Base-by-base conservation (phyloP, 2,888 invertebrate genomes). In the Litoditis marina region DNA sequence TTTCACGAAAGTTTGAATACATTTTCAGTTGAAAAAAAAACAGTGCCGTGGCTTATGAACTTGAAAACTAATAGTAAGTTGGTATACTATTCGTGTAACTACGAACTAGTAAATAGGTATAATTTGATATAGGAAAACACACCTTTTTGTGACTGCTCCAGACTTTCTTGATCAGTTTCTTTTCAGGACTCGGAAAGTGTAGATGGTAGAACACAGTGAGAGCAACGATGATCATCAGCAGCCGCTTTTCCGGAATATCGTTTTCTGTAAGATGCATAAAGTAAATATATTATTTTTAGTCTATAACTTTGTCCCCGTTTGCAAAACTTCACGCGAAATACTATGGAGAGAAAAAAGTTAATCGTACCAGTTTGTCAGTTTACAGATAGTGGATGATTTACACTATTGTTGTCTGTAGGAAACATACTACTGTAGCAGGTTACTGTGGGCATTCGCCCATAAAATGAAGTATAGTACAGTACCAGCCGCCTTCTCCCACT, bases 401-500 rank as follows among this genome's bases (percentile, higher is more conserved):
- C n/a, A n/a, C n/a, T n/a, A n/a, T n/a, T n/a, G n/a, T n/a, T n/a
- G n/a, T n/a, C n/a, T n/a, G n/a, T n/a, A n/a, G n/a, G n/a, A n/a
- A n/a, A n/a, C n/a, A n/a, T n/a, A n/a, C n/a, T n/a, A n/a, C n/a
- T n/a, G n/a, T n/a, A n/a, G n/a, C n/a, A n/a, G n/a, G n/a, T n/a
- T n/a, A n/a, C n/a, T n/a, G n/a, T n/a, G n/a, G n/a, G n/a, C n/a
- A n/a, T n/a, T n/a, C n/a, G n/a, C n/a, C n/a, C n/a, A 49, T 31
- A 22, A 5, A 8, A 27, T 16, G 8, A n/a, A 46, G 34, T 44
- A 25, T 25, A 25, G 31, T 31, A 36, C 8, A n/a, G n/a, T 31
- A 71, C 71, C 68, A 28, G 73, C 71, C 13, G 68, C 57, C 34
- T 63, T 66, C 54, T 79, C 79, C 79, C 79, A 79, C 51, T 66